Evolutionary conservation across 2,888 invertebrate genomes (phyloP).

Genomic region (Standfussiana lucernea): DNA sequence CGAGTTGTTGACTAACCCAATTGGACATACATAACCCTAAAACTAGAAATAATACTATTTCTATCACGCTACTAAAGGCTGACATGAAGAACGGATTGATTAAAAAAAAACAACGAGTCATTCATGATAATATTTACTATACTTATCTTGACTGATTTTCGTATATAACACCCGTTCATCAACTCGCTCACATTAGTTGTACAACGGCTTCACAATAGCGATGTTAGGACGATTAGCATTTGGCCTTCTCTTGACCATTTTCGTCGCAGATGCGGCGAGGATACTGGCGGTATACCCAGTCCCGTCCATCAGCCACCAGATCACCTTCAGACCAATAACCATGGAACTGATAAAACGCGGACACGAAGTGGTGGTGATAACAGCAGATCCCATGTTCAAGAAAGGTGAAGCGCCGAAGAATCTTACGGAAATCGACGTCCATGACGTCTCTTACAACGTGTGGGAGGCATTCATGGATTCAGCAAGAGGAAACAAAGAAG

Average conservation of each 20-base stretch:
- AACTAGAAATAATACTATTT: neutral
- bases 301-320: slow-evolving; percentile 84
- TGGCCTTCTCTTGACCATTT: slow-evolving; percentile 2
- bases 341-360: slow-evolving; percentile 80
- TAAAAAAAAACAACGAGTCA: neutral
- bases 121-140: neutral
- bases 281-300: slow-evolving; percentile 79
- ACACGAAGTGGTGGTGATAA: slow-evolving; percentile 82
- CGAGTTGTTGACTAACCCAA: too few relatives aligned
- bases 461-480: slow-evolving; percentile 43
- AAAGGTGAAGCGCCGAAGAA: slow-evolving; percentile 72
- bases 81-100: neutral
- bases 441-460: slow-evolving; percentile 71
- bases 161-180: slow-evolving; percentile 31
- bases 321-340: slow-evolving; percentile 77
- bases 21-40: neutral
- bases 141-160: slow-evolving; percentile 18
- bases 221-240: neutral
- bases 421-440: slow-evolving; percentile 79
- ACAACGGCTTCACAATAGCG: slow-evolving; percentile 18
- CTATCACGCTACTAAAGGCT: slow-evolving; percentile 1
- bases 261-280: slow-evolving; percentile 66
- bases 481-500: slow-evolving; percentile 43
- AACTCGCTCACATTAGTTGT: slow-evolving; percentile 17
- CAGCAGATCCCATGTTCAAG: slow-evolving; percentile 78